Evolutionary conservation across 64 coral and sea anemone species (phyloP), one percentile per base, ranked within the genome.

Genomic region (Exaiptasia diaphana): DNA sequence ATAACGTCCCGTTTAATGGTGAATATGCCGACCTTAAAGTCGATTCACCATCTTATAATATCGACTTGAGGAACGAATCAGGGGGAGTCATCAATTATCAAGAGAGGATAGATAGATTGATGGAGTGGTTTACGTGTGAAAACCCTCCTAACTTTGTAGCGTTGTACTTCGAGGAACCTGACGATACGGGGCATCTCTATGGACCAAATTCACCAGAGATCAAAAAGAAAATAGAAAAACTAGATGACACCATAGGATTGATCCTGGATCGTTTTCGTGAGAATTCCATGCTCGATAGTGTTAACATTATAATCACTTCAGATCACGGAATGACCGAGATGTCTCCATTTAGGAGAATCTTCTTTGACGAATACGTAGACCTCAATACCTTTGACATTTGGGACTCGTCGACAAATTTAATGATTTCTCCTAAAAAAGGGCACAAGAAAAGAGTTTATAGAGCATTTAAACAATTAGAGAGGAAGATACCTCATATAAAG

Each of bases 291-390:
- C 53, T 88, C 12, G 71, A 97, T 35, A 76, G 53, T 32, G 57
- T 86, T 1, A 97, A 97, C 32, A 85, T 97, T 13, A 84, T 97
- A 10, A 41, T 97, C 32, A 87, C 78, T 11, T 53, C 93, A 7
- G 93, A 97, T 64, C 93, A 97, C 52, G 93, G 93, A 1, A 91
- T 91, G 88, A 32, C 63, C 4, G 83, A 89, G 25, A 85, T 85
- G 20, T 87, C 88, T 7, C 44, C 60, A 9, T 56, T 69, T 23
- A 76, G 76, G 57, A 29, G 69, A 32, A 63, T 91, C 13, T 60
- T 87, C 33, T n/a, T 97, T 2, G 73, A 86, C 18, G 56, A 75
- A 22, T 88, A 88, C 22, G 34, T 88, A 20, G 73, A 97, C 49
- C 79, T 83, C 36, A 17, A 72, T 3, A 40, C 26, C 13, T 91